Base-by-base conservation (phyloP, 1,140 invertebrate genomes). In the Brachionus plicatilis region DNA sequence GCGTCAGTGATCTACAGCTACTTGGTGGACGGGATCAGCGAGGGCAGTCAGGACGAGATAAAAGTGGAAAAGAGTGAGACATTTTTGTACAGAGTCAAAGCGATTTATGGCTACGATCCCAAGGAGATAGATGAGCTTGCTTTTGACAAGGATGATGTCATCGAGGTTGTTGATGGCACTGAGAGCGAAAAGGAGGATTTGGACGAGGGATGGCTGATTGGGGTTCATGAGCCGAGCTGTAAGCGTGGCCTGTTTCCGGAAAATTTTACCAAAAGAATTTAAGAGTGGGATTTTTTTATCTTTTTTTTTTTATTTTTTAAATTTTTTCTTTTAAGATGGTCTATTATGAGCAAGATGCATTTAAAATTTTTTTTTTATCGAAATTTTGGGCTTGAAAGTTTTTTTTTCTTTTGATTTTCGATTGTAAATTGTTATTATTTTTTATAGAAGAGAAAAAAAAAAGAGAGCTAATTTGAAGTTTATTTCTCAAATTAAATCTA, bases 151-250 rank as follows among this genome's bases (percentile, higher is more conserved):
- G 79, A 82, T 12, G 79, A 82, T 41, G 9, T 82, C 4, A 82
- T 82, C 12, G 27, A 12, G 9, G 79, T 82, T 9, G 53, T 82
- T 14, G 79, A 82, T 4, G 79, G 79, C 6, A 65, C 79, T 1
- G 79, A 82, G 27, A 82, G 79, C n/a, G 79, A 82, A 14, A 82
- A 65, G 45, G 94, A 94, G 82, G 93, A 94, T 5, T 95, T 99
- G 85, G 96, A 99, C 88, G 94, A 95, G 50, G 97, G 96, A 76
- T 99, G 96, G 96, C 97, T 99, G 96, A 96, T 95, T 11, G 97
- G 96, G 3, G 92, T 94, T 0, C 95, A 98, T 4, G 93, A 97
- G 87, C 92, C 96, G 85, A 97, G 96, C 2, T 95, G 96, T 65
- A 92, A 94, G 88, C 93, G 94, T 85, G 97, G 97, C 87, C 98